Evolutionary conservation across 2,888 invertebrate species (phyloP), one percentile per base, ranked within the genome.

Genomic region (Arrhopalites spinosus): DNA sequence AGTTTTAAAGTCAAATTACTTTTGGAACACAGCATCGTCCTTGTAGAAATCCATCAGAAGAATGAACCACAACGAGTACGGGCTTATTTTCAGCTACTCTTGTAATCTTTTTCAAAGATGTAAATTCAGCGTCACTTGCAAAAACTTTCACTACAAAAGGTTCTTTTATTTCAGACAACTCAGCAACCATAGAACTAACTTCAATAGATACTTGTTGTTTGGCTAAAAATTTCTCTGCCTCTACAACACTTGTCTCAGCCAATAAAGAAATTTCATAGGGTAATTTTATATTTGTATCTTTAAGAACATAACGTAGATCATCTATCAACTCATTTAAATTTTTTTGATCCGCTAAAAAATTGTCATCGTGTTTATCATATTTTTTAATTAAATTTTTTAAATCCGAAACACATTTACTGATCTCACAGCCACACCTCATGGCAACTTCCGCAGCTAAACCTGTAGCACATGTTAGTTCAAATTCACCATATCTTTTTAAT

Each of bases 11-110:
- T 27, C 20, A 30, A 61, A 45, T 84, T 86, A 92, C 92, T 88
- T 89, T 86, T 1, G 93, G 93, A 70, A 93, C 89, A 79, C 88
- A 88, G 84, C 91, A 91, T 56, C 90, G 87, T 0, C 91, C 93
- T 82, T 90, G 89, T 0, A 93, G 86, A 74, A 88, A 87, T 23
- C 89, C 90, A 77, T 90, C 89, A 1, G 78, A 76, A 36, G 81
- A 80, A 17, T 69, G 50, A 11, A 82, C 89, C 83, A 89, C 89
- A 70, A 90, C 89, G 80, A 93, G 87, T 73, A 93, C 87, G 78
- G 93, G 85, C 77, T 91, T 88, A 0, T 92, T 92, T 3, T 86
- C 83, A 81, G 89, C 89, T 53, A 86, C 84, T 78, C 86, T 87
- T 5, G 90, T 88, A 3, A 90, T 88, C 83, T 89, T 89, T 80